These are phyloP conservation scores for Melolontha melolontha DNA, from an alignment of 2,888 invertebrate species.

Conservation along the genomic window DNA sequence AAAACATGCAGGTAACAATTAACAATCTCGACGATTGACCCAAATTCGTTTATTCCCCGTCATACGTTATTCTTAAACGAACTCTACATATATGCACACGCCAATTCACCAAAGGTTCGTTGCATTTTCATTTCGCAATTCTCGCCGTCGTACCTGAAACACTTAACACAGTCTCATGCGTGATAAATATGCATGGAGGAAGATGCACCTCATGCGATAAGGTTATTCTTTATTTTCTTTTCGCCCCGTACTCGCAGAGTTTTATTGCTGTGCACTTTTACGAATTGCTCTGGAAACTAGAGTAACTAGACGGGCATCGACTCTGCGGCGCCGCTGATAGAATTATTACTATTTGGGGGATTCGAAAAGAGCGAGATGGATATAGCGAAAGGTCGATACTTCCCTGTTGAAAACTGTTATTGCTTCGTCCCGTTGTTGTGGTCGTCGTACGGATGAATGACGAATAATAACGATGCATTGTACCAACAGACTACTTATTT, in stretches of 20 bases:
- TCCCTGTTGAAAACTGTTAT: conserved; percentile 25
- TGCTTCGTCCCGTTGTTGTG: conserved; percentile 12
- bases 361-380: conserved; percentile 6
- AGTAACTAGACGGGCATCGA: conserved; percentile 43
- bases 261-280: conserved; percentile 44
- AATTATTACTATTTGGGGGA: conserved; percentile 45
- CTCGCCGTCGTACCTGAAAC: not conserved
- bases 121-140: conserved; percentile 11
- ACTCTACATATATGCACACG: too few species aligned
- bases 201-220: conserved; percentile 9
- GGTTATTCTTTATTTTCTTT: not conserved
- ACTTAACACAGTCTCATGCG: not conserved
- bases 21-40: too few species aligned
- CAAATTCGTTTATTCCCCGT: too few species aligned
- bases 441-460: conserved; percentile 8
- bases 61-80: too few species aligned
- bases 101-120: not conserved
- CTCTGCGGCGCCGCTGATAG: conserved; percentile 45
- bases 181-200: conserved; percentile 20
- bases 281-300: conserved; percentile 44
- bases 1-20: too few species aligned
- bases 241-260: conserved; percentile 13
- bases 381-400: conserved; percentile 27
- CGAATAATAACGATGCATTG: conserved; percentile 16
- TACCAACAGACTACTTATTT: not conserved